A percentile compares a stretch with the other conserved stretches of the same genome.
Conservation (phyloP, 2,888 invertebrate species). For the Diloba caeruleocephala region DNA sequence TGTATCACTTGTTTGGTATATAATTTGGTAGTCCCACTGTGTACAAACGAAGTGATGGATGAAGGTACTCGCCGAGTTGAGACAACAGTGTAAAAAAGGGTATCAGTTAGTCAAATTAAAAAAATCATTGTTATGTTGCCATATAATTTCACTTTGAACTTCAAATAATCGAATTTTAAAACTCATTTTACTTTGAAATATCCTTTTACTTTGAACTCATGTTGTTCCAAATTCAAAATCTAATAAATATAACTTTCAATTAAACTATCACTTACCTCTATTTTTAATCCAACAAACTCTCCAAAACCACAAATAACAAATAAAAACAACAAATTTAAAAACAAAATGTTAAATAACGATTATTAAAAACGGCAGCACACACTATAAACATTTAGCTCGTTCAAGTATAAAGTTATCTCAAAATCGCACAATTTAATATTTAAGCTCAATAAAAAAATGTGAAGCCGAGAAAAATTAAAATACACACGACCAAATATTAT, state of each 20-base stretch:
- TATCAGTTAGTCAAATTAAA: too few relatives aligned
- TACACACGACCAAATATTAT: conserved; percentile 18
- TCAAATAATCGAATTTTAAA: too few relatives aligned
- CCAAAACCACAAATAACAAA: conserved; percentile 25
- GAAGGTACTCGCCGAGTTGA: too few relatives aligned
- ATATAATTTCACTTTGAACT: too few relatives aligned
- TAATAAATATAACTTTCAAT: not conserved
- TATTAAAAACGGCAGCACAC: conserved; percentile 43
- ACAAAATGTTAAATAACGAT: conserved; percentile 41
- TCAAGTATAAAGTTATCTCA: conserved; percentile 21
- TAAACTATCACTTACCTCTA: conserved; percentile 29
- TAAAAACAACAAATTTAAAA: conserved; percentile 22
- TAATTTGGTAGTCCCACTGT: too few relatives aligned
- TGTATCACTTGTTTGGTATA: too few relatives aligned
- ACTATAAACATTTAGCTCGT: conserved; percentile 22
- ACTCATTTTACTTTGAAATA: too few relatives aligned
- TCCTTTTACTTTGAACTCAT: too few relatives aligned
- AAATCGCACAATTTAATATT: conserved; percentile 18
- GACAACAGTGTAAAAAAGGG: too few relatives aligned
- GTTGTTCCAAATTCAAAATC: too few relatives aligned
- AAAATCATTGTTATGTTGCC: too few relatives aligned
- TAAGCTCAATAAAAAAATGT: conserved; percentile 10
- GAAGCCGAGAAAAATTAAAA: conserved; percentile 14
- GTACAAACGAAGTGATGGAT: too few relatives aligned
- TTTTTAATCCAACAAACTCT: conserved; percentile 23